Conservation (phyloP, 2,888 invertebrate species). For the Hirtodrosophila alboralis region DNA sequence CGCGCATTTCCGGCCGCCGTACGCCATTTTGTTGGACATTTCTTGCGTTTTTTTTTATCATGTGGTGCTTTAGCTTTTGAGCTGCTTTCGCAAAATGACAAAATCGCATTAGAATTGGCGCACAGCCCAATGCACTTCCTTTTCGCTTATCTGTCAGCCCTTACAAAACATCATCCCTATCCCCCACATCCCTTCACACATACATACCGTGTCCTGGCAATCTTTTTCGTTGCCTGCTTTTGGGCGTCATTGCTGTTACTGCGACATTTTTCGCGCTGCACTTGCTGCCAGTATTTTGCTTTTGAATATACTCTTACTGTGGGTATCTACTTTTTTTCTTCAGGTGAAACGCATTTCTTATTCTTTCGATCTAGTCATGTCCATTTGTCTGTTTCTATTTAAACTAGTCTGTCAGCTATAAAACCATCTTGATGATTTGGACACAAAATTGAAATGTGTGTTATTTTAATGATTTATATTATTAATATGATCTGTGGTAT, state of each 20-base stretch:
- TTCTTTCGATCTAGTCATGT: too few relatives aligned
- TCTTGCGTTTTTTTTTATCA: slow-evolving; percentile 20
- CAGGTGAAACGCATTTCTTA: too few relatives aligned
- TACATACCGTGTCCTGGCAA: slow-evolving; percentile 20
- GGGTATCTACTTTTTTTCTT: too few relatives aligned
- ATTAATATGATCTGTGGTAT: too few relatives aligned
- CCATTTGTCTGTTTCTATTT: too few relatives aligned
- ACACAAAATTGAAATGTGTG: too few relatives aligned
- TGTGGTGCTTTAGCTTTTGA: slow-evolving; percentile 37
- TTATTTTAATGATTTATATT: too few relatives aligned
- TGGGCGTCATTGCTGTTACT: slow-evolving; percentile 31
- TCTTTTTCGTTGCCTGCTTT: slow-evolving; percentile 36
- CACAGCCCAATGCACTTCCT: slow-evolving; percentile 82
- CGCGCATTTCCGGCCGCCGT: slow-evolving; percentile 65
- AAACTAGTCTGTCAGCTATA: too few relatives aligned
- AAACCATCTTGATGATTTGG: too few relatives aligned
- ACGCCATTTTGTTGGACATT: slow-evolving; percentile 45
- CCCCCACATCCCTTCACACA: slow-evolving; percentile 3
- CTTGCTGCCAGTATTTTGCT: slow-evolving; percentile 26
- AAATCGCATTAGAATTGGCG: slow-evolving; percentile 84
- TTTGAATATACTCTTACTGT: too few relatives aligned
- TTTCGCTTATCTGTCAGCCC: slow-evolving; percentile 52
- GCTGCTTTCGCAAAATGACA: slow-evolving; percentile 65
- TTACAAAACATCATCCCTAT: slow-evolving; percentile 11
- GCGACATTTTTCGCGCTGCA: slow-evolving; percentile 44